Conservation (phyloP, 2,797 vertebrate genomes). For the Platalea minor region DNA sequence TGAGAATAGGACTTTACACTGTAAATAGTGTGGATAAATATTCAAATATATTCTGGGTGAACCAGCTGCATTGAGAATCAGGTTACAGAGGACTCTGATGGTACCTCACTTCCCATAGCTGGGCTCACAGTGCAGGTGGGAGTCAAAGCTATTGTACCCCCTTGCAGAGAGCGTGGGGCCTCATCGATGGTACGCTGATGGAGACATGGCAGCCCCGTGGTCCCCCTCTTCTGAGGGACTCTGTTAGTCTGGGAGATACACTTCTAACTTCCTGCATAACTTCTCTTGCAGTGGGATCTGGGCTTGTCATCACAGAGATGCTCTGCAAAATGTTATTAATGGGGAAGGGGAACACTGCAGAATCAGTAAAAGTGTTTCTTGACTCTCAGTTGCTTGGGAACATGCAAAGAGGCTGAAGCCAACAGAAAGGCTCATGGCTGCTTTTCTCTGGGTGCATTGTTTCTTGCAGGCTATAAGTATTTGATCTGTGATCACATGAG, state of each 20-base stretch:
- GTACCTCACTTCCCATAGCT: background rate
- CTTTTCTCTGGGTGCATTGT: background rate
- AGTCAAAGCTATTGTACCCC: background rate
- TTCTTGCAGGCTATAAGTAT: conserved; percentile 84
- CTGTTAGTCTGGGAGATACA: background rate
- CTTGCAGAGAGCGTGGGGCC: background rate
- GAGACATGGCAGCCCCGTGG: background rate
- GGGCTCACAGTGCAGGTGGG: background rate
- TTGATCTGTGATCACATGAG: conserved; percentile 98
- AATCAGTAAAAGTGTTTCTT: background rate
- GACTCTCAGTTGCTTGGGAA: background rate
- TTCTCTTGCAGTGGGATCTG: background rate
- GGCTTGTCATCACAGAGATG: background rate
- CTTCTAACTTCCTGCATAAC: background rate
- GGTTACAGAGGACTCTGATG: background rate
- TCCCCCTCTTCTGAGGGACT: background rate
- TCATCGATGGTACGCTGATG: background rate
- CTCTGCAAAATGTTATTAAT: background rate
- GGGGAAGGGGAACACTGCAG: background rate
- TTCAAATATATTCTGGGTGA: background rate
- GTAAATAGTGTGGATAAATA: background rate
- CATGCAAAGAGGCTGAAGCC: background rate
- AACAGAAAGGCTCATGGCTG: background rate
- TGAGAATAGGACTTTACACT: background rate
- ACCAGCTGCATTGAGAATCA: background rate